Evolutionary conservation across 2,888 invertebrate species (phyloP), one percentile per base, ranked within the genome.

Genomic region (Geotrupes spiniger): DNA sequence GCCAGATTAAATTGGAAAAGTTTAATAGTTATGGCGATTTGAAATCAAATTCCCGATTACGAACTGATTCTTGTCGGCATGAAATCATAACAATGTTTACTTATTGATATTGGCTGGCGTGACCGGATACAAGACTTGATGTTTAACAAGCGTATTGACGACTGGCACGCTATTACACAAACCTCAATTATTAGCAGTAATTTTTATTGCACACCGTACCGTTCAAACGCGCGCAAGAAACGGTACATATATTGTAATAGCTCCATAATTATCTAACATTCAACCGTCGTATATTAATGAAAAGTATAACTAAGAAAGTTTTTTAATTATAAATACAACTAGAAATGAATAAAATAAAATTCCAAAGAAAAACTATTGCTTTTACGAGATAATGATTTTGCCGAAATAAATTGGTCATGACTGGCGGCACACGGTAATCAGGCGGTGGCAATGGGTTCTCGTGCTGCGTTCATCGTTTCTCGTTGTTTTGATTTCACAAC

Each of bases 1-100:
- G 63, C 57, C 59, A 59, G 59, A 66, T 64, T 66, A 69, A 69
- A 71, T 71, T 69, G 70, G 69, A 70, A 71, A 71, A 71, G 65
- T 71, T 70, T 68, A 57, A 54, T 62, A 65, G 65, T 67, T 66
- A 66, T 64, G 58, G 48, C 59, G 59, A 59, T 62, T 64, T 59
- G 57, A 58, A 63, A 62, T 63, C 59, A 60, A 63, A 61, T 56
- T 49, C 57, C 12, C 60, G 56, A 51, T 56, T 56, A 46, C 47
- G 51, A 51, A 50, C 52, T 46, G 58, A 58, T 59, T 53, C 54
- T 59, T 59, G 58, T 51, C 52, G 51, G 53, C 56, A 49, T 55
- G 55, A 54, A 57, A 59, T 59, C 58, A 59, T 59, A 59, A 59
- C 58, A 43, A 21, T 46, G 49, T 57, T 57, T 51, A 49, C 53